These are phyloP conservation scores for Styela plicata DNA, from an alignment of 23 tunicate species.

Conservation along the genomic window DNA sequence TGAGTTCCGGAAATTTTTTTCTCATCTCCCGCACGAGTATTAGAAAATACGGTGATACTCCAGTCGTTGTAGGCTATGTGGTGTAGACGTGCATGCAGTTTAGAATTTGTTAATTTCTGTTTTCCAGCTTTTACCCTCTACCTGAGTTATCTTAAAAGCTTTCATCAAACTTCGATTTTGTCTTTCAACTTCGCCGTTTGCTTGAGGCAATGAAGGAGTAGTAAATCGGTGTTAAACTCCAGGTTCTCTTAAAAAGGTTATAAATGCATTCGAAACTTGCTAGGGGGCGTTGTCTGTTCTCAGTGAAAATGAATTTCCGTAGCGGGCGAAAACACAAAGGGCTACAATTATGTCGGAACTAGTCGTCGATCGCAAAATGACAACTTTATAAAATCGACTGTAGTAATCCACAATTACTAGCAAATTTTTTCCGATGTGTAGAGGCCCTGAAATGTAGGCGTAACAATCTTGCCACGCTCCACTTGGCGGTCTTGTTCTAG, in stretches of 20 bases:
- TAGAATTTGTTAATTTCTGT: too few relatives aligned
- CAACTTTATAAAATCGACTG: constrained; percentile 7
- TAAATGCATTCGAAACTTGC: too few relatives aligned
- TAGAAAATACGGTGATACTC: too few relatives aligned
- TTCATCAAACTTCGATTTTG: constrained; percentile 21
- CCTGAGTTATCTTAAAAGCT: not conserved
- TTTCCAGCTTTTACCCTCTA: not conserved
- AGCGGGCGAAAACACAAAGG: too few relatives aligned
- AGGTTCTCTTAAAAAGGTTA: too few relatives aligned
- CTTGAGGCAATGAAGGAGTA: constrained; percentile 31
- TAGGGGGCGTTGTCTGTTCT: too few relatives aligned
- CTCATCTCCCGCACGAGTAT: too few relatives aligned
- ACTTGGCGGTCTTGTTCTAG: constrained; percentile 9
- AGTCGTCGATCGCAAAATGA: not conserved
- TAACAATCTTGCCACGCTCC: constrained; percentile 31
- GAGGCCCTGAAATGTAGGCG: constrained; percentile 11
- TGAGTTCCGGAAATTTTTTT: too few relatives aligned
- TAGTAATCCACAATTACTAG: constrained; percentile 28
- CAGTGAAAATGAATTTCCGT: too few relatives aligned
- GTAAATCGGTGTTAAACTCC: constrained; percentile 28
- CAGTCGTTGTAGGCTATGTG: too few relatives aligned
- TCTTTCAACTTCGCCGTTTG: constrained; percentile 47
- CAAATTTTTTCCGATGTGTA: constrained; percentile 1
- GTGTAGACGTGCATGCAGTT: too few relatives aligned
- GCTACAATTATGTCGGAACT: not conserved